Evolutionary conservation across 2,113 vertebrate genomes (phyloP).

Genomic region (Motacilla tschutschensis): DNA sequence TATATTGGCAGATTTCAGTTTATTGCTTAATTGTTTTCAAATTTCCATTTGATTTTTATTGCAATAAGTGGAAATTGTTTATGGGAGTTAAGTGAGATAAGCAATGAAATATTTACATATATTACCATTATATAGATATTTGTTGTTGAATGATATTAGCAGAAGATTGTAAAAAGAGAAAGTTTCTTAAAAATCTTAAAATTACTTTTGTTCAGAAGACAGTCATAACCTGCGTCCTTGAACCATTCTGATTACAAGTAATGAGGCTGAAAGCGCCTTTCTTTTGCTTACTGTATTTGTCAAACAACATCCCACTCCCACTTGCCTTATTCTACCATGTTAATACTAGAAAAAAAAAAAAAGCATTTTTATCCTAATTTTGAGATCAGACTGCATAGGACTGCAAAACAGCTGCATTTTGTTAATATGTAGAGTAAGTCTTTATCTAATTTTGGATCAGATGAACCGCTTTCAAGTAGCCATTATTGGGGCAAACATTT

Average conservation of each 20-base stretch:
- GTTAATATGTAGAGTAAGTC: not conserved
- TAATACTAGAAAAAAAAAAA: not conserved
- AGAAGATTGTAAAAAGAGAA: not conserved
- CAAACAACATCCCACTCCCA: not conserved
- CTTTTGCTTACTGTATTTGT: not conserved
- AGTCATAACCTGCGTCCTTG: accelerated
- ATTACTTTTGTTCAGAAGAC: not conserved
- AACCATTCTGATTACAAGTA: not conserved
- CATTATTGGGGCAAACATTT: not conserved
- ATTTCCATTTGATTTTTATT: not conserved
- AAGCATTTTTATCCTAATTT: not conserved
- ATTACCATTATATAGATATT: not conserved
- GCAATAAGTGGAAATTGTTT: not conserved
- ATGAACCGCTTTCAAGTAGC: not conserved
- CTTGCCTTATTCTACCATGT: not conserved
- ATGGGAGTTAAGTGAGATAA: not conserved
- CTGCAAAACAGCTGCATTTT: not conserved
- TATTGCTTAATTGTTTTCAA: not conserved
- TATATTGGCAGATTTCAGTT: not conserved
- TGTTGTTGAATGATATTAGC: not conserved
- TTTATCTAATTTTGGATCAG: not conserved
- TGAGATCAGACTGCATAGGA: not conserved
- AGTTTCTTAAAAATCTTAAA: not conserved
- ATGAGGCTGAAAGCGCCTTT: not conserved
- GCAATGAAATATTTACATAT: not conserved